A percentile compares a stretch with the other conserved stretches of the same genome.
phyloP scores from a whole-genome alignment of 2,113 vertebrate species.

The Tylochromis polylepis region DNA sequence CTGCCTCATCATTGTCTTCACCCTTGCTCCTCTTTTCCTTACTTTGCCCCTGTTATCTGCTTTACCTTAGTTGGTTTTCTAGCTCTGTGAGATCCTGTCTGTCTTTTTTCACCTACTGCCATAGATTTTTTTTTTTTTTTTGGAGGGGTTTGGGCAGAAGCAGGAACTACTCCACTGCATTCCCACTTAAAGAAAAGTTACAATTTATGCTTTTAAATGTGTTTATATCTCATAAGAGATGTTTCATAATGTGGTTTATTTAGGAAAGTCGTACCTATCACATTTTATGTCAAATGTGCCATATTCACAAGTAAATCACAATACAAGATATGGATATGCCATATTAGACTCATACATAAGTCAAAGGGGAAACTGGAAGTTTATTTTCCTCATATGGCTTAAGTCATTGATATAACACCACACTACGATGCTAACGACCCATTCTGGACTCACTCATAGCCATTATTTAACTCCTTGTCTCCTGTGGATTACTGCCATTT shows the following conservation, averaged over 20 bases:
- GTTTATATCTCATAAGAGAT: neutral
- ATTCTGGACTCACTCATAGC: neutral
- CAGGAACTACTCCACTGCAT: neutral
- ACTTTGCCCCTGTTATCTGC: neutral
- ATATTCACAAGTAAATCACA: neutral
- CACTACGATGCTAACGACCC: neutral
- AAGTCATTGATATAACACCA: neutral
- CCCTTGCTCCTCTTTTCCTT: neutral
- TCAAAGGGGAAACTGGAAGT: neutral
- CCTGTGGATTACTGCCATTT: constrained; percentile 17
- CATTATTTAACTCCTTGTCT: neutral
- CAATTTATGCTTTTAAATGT: neutral
- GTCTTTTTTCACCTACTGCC: neutral
- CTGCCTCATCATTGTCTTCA: neutral
- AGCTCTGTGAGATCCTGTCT: neutral
- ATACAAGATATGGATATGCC: neutral
- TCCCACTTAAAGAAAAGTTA: neutral
- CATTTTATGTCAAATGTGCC: neutral
- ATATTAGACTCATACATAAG: neutral
- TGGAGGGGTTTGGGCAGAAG: neutral
- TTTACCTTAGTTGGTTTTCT: neutral
- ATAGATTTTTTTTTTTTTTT: neutral
- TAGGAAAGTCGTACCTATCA: neutral
- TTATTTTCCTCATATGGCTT: neutral
- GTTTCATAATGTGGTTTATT: neutral